phyloP scores from a whole-genome alignment of 2,113 vertebrate species.

The Phalacrocorax carbo region DNA sequence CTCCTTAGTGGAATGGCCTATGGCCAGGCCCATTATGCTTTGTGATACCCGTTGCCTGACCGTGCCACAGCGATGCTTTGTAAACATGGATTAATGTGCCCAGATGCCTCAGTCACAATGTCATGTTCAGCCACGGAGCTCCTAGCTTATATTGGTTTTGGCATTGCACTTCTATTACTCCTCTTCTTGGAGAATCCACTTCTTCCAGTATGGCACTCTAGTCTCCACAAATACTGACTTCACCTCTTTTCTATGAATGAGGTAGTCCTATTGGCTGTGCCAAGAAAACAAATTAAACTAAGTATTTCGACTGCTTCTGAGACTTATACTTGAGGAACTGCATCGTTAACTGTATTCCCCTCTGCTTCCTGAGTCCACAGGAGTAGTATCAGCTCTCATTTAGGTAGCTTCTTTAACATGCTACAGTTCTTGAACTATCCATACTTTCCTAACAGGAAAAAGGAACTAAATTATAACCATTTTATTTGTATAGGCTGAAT shows the following conservation, averaged over 20 bases:
- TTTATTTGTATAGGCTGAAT: background rate
- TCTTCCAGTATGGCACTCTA: background rate
- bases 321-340: background rate
- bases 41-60: background rate
- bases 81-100: background rate
- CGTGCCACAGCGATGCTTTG: background rate
- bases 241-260: background rate
- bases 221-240: background rate
- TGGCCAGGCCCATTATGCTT: background rate
- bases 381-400: background rate
- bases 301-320: background rate
- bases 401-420: background rate
- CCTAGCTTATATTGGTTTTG: background rate
- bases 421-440: background rate
- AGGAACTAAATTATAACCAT: background rate
- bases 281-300: background rate
- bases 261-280: background rate
- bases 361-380: background rate
- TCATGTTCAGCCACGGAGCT: background rate
- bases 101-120: background rate
- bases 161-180: background rate
- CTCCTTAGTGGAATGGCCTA: background rate
- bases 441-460: background rate
- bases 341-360: background rate
- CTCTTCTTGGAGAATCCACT: background rate